A percentile compares a stretch with the other conserved stretches of the same genome.
Evolutionary conservation across 2,797 vertebrate genomes (phyloP).

Genomic region (Allobates femoralis): DNA sequence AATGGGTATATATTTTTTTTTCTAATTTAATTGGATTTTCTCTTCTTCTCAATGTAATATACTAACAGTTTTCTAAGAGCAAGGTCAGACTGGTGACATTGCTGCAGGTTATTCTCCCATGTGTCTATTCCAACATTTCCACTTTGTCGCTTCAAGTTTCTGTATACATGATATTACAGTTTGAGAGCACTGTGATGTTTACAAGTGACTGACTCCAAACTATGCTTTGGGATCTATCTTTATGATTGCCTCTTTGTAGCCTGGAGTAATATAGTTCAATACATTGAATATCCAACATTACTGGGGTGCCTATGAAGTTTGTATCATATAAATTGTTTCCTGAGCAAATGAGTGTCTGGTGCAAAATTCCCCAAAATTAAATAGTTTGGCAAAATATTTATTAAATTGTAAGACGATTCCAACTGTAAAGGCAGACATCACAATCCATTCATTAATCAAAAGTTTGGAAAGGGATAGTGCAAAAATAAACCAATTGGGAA

Average conservation of each 20-base stretch:
- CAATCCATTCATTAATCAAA: too few species aligned
- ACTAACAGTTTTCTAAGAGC: neutral
- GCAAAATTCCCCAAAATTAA: too few species aligned
- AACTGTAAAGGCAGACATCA: too few species aligned
- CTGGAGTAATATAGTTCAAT: neutral
- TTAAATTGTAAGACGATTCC: too few species aligned
- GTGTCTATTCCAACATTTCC: conserved; percentile 3
- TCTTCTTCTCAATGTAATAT: too few species aligned
- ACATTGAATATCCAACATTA: neutral
- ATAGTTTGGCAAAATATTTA: too few species aligned
- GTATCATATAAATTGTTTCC: neutral
- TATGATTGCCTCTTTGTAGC: neutral
- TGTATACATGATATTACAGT: neutral
- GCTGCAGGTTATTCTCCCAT: conserved; percentile 1
- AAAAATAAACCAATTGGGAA: too few species aligned
- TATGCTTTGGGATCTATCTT: neutral
- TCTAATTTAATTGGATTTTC: too few species aligned
- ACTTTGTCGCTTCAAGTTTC: neutral
- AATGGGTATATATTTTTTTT: too few species aligned
- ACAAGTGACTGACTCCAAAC: neutral
- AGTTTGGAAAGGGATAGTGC: too few species aligned
- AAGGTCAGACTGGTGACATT: neutral
- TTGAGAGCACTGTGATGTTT: neutral
- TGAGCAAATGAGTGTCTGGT: neutral
- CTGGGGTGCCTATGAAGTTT: neutral